phyloP scores from a whole-genome alignment of 2,113 vertebrate genomes.

The Menura novaehollandiae region DNA sequence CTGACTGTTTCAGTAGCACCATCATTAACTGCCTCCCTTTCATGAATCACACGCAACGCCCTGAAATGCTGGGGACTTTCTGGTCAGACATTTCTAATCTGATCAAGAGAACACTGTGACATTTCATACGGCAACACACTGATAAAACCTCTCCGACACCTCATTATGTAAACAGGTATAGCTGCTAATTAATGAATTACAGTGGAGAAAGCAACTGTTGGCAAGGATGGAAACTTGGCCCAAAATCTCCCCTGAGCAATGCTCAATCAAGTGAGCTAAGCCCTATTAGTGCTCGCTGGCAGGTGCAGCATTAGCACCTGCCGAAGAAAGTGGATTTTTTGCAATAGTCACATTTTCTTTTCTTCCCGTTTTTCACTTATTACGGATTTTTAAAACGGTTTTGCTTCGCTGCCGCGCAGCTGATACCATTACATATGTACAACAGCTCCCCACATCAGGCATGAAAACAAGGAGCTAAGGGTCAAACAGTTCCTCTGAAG shows the following conservation, averaged over 20 bases:
- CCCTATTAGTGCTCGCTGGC: background rate
- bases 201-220: background rate
- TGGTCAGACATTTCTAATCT: background rate
- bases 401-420: background rate
- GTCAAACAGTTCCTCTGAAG: background rate
- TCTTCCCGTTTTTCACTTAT: background rate
- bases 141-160: background rate
- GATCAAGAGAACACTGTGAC: background rate
- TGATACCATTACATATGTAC: background rate
- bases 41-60: background rate
- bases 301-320: background rate
- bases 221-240: slow-evolving; percentile 5
- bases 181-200: slow-evolving; percentile 5
- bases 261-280: background rate
- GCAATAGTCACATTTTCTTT: background rate
- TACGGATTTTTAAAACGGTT: background rate
- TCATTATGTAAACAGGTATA: slow-evolving; percentile 13
- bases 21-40: background rate
- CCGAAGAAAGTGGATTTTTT: accelerated
- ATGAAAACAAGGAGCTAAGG: background rate
- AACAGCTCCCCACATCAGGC: background rate
- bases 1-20: background rate
- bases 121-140: background rate
- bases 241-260: background rate
- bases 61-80: background rate